Percentiles rank a stretch among this genome's conserved stretches.
Evolutionary conservation across 2,113 vertebrate genomes (phyloP).

Genomic region (Tachysurus fulvidraco): DNA sequence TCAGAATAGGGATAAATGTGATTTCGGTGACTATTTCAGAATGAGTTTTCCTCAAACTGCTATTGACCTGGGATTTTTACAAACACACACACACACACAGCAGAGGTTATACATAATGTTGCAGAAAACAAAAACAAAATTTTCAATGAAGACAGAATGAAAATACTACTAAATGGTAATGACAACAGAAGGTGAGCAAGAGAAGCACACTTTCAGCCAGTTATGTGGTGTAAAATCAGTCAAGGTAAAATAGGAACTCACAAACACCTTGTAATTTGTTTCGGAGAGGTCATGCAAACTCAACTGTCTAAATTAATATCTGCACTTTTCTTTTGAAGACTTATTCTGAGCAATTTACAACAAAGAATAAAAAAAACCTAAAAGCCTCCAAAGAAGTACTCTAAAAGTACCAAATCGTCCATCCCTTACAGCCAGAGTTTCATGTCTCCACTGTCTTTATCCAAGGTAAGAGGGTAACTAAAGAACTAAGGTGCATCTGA

Average conservation of each 20-base stretch:
- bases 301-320: not conserved
- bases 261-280: not conserved
- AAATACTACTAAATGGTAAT: not conserved
- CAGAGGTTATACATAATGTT: not conserved
- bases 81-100: not conserved
- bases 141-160: too few relatives aligned
- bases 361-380: not conserved
- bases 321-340: not conserved
- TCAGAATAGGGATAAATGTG: not conserved
- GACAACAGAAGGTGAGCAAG: not conserved
- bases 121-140: not conserved
- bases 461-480: not conserved
- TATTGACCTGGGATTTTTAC: not conserved
- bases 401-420: not conserved
- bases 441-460: not conserved
- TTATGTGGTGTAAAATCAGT: not conserved
- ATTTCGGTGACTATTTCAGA: not conserved
- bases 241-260: not conserved
- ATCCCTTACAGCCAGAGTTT: not conserved
- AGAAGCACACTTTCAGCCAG: not conserved
- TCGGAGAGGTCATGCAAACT: not conserved
- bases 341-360: not conserved
- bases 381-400: not conserved
- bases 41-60: not conserved
- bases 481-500: not conserved